Conservation (phyloP, 1,140 invertebrate genomes). For the Chironomus tepperi region DNA sequence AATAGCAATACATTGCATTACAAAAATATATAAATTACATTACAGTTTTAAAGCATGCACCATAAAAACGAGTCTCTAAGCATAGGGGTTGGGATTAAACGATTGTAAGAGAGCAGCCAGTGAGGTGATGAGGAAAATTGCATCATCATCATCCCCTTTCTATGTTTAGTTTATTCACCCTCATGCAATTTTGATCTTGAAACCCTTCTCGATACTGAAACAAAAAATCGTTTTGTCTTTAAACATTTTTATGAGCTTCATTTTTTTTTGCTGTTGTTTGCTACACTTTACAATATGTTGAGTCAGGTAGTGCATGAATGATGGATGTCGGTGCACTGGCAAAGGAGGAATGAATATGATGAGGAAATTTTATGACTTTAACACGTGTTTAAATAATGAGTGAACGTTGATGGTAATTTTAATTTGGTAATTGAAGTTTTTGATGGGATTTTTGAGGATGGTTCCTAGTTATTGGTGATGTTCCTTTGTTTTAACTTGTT, state of each 20-base stretch:
- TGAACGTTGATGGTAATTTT: background rate
- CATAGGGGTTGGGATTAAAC: background rate
- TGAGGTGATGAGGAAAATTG: background rate
- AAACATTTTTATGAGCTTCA: background rate
- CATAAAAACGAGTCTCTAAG: conserved; percentile 1
- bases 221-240: background rate
- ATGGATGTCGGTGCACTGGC: background rate
- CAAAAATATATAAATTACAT: conserved; percentile 17
- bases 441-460: background rate
- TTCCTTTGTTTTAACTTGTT: too few species aligned
- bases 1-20: conserved; percentile 20
- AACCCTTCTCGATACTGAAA: too few species aligned
- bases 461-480: background rate
- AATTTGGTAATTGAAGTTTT: background rate
- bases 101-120: background rate
- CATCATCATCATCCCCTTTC: conserved; percentile 16
- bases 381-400: background rate
- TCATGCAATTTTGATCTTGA: background rate
- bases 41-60: background rate
- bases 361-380: background rate
- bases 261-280: background rate
- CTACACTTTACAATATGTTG: background rate
- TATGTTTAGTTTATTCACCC: background rate
- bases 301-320: conserved; percentile 11
- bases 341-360: background rate